These are phyloP conservation scores for Parelbella ahira DNA, from an alignment of 2,888 invertebrate genomes.

Conservation along the genomic window DNA sequence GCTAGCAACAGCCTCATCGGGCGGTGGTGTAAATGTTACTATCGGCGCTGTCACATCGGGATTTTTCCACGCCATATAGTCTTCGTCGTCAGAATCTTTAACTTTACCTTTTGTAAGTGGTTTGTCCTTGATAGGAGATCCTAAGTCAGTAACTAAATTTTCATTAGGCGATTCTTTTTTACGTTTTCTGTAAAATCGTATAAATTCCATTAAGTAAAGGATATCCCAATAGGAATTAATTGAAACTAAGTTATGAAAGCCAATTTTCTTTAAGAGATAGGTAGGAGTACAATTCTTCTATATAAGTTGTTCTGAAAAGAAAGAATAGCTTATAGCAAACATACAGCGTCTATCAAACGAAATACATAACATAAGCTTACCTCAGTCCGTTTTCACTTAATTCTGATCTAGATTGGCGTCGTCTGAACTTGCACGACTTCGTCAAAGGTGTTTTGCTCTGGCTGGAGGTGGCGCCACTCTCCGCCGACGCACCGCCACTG, in stretches of 20 bases:
- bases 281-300: conserved; percentile 16
- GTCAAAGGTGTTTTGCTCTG: conserved; percentile 59
- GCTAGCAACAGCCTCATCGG: conserved; percentile 53
- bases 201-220: conserved; percentile 21
- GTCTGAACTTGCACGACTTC: conserved; percentile 61
- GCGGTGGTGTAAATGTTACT: conserved; percentile 70
- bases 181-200: conserved; percentile 56
- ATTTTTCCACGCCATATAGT: conserved; percentile 73
- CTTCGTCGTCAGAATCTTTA: conserved; percentile 74
- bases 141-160: conserved; percentile 50
- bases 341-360: conserved; percentile 4
- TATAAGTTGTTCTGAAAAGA: conserved; percentile 21
- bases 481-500: conserved; percentile 67
- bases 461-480: conserved; percentile 70
- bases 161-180: conserved; percentile 66
- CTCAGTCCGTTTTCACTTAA: conserved; percentile 56
- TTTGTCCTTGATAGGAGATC: conserved; percentile 52
- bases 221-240: conserved; percentile 10
- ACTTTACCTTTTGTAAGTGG: conserved; percentile 56
- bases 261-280: conserved; percentile 24
- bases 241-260: conserved; percentile 19
- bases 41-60: conserved; percentile 60
- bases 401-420: conserved; percentile 61
- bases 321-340: conserved; percentile 13
- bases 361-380: conserved; percentile 36